Evolutionary conservation across 2,888 invertebrate species (phyloP).

Genomic region (Proisotoma minuta): DNA sequence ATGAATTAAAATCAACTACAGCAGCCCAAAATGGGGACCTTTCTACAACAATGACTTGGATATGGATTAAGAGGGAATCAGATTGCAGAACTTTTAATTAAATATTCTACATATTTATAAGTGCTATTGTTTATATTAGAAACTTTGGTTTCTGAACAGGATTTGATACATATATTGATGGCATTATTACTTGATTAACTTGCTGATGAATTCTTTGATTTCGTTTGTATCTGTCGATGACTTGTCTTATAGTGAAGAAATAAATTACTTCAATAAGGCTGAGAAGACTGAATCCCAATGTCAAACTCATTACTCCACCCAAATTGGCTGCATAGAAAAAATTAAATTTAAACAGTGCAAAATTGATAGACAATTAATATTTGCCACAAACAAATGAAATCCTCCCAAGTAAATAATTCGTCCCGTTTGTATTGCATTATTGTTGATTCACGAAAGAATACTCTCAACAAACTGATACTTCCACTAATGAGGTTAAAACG

Average conservation of each 20-base stretch:
- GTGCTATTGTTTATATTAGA: too few species aligned
- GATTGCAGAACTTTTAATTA: not conserved
- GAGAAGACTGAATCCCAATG: slow-evolving; percentile 42
- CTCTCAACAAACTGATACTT: slow-evolving; percentile 33
- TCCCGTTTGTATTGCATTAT: slow-evolving; percentile 40
- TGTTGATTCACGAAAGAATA: slow-evolving; percentile 33
- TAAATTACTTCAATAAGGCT: slow-evolving; percentile 45
- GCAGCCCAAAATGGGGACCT: slow-evolving; percentile 29
- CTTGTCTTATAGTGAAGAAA: slow-evolving; percentile 42
- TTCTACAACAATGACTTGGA: slow-evolving; percentile 32
- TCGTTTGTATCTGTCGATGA: slow-evolving; percentile 22
- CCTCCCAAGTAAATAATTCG: slow-evolving; percentile 36
- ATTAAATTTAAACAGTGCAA: not conserved
- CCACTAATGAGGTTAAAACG: slow-evolving; percentile 19
- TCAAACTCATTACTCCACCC: slow-evolving; percentile 43
- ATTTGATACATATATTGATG: not conserved
- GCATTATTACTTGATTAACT: not conserved
- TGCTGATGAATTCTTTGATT: not conserved
- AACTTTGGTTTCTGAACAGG: not conserved
- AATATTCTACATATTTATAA: not conserved
- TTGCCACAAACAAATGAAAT: slow-evolving; percentile 31
- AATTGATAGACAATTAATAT: too few species aligned
- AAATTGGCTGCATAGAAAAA: slow-evolving; percentile 34
- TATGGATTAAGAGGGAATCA: slow-evolving; percentile 22
- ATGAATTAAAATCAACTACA: slow-evolving; percentile 26